Evolutionary conservation across 2,888 invertebrate species (phyloP), one percentile per base, ranked within the genome.

Genomic region (Electrophaes corylata): DNA sequence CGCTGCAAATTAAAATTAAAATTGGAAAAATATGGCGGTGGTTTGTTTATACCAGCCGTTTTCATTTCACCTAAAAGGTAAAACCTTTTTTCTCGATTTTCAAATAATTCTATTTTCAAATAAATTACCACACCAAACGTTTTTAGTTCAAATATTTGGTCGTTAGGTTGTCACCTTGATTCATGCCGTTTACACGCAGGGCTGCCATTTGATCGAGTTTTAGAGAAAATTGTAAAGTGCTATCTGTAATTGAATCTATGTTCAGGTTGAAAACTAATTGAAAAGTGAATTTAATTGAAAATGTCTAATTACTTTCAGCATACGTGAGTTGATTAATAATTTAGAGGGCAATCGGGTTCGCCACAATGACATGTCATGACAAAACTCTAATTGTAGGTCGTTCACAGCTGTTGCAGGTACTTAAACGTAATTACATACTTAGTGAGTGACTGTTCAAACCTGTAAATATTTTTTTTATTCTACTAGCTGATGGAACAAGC

Each of bases 121-220:
- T 40, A 20, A 20, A 20, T 40, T n/a, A 20, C 19, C 1, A 6
- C 11, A n/a, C n/a, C 23, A 39, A 16, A 39, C 39, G 14, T 39
- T 41, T 33, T 41, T 23, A 6, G 2, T 2, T 1, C 5, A 46
- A 46, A 33, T 19, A 33, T 46, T 33, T 46, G 19, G 33, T 19
- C 46, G 46, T 33, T 50, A 41, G 31, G 49, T 41, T 50, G 49
- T 29, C 40, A 19, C 40, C 29, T 19, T 49, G 29, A 40, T 40
- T 40, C 19, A 49, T 10, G n/a, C 1, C 29, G 14, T 6, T 12
- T 4, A 16, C 40, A 18, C n/a, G 35, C 50, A 50, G 33, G 41
- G 41, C 33, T 43, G 33, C 50, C 50, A 43, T 33, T 31, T 31
- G 18, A 31, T 31, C 18, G 37, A 14, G 14, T 33, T 45, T 18